Conservation (phyloP, 2,888 invertebrate genomes). For the Drosophila testacea region DNA sequence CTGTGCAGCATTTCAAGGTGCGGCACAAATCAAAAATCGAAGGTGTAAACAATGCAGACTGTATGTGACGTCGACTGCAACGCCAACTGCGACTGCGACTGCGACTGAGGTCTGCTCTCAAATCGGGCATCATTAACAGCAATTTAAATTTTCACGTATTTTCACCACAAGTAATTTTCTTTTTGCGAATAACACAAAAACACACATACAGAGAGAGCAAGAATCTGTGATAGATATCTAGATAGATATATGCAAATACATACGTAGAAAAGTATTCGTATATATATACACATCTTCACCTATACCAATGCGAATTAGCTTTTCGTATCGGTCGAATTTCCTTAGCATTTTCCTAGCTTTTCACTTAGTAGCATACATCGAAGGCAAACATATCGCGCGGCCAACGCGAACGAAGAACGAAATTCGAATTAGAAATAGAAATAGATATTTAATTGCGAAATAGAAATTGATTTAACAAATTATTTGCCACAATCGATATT, state of each 20-base stretch:
- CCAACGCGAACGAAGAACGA: conserved; percentile 77
- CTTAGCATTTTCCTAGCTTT: conserved; percentile 52
- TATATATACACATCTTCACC: conserved; percentile 16
- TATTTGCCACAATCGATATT: conserved; percentile 39
- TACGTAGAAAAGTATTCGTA: neutral
- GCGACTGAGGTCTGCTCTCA: conserved; percentile 12
- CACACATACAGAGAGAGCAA: conserved; percentile 4
- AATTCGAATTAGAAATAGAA: conserved; percentile 62
- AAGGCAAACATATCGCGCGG: conserved; percentile 78
- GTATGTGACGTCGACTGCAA: conserved; percentile 5
- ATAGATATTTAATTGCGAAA: conserved; percentile 53
- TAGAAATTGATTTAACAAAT: conserved; percentile 35
- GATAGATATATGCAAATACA: conserved; percentile 1
- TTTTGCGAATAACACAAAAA: conserved; percentile 34
- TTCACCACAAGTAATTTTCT: conserved; percentile 47
- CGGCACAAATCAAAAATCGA: conserved; percentile 73
- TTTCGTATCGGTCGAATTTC: conserved; percentile 56
- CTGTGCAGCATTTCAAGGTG: conserved; percentile 64
- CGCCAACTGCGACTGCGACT: neutral
- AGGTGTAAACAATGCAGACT: conserved; percentile 75
- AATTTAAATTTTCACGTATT: conserved; percentile 59
- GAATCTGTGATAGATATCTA: conserved; percentile 18
- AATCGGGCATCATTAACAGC: conserved; percentile 60
- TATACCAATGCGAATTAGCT: conserved; percentile 46
- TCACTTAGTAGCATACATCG: conserved; percentile 80